Conservation (phyloP, 2,797 vertebrate species). For the Paratrypauchen microcephalus region DNA sequence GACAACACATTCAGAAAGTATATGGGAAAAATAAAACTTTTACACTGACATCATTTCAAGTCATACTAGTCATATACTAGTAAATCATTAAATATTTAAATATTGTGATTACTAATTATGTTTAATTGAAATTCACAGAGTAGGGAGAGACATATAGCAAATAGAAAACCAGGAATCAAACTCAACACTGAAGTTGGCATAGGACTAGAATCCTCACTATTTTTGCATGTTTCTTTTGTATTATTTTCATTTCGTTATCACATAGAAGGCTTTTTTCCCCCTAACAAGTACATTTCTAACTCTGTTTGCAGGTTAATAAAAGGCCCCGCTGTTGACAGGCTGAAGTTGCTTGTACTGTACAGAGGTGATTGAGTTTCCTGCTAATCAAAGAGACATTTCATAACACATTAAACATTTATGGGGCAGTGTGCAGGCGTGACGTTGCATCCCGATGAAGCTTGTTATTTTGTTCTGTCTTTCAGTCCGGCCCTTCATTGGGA, state of each 20-base stretch:
- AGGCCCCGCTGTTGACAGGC: neutral
- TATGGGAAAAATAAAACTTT: no score
- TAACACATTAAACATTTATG: conserved; percentile 70
- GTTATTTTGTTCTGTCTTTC: conserved; percentile 57
- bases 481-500: conserved; percentile 55
- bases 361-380: conserved; percentile 46
- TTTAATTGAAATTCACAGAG: no score
- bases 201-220: no score
- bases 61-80: no score
- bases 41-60: no score
- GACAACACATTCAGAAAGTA: no score
- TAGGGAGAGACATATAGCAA: no score
- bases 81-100: no score
- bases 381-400: conserved; percentile 63
- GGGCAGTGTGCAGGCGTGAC: conserved; percentile 17
- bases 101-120: no score
- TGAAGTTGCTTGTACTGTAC: neutral
- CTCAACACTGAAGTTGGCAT: no score
- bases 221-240: neutral
- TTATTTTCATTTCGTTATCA: neutral
- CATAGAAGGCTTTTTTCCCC: no score
- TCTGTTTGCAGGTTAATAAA: neutral
- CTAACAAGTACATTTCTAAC: neutral
- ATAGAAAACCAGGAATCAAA: no score
- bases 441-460: conserved; percentile 34